phyloP scores from a whole-genome alignment of 2,113 vertebrate genomes.

The Peromyscus leucopus region DNA sequence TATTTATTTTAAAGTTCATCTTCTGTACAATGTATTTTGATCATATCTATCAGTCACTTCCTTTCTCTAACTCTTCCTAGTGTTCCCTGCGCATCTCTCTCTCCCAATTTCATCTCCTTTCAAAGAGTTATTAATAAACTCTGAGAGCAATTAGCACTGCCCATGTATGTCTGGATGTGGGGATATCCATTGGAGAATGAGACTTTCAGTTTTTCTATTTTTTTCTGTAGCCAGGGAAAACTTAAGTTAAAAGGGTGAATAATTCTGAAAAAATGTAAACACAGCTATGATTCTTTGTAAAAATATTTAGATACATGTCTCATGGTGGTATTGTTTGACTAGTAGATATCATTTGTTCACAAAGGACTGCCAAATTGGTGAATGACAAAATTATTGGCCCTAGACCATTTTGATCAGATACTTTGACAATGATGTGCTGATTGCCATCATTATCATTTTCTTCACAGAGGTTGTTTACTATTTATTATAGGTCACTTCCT shows the following conservation, averaged over 20 bases:
- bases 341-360: background rate
- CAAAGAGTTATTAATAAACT: background rate
- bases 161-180: too few species aligned
- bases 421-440: background rate
- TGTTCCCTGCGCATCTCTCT: background rate
- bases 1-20: background rate
- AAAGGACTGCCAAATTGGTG: background rate
- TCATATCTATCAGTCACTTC: background rate
- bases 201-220: background rate
- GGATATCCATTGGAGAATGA: background rate
- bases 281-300: background rate
- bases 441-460: background rate
- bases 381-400: background rate
- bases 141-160: background rate
- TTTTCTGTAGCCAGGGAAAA: background rate
- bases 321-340: background rate
- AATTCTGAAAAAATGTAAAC: background rate
- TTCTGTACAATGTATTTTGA: background rate
- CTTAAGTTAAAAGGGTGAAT: background rate
- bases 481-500: background rate
- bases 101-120: background rate
- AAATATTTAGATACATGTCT: slow-evolving; percentile 22
- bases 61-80: background rate
- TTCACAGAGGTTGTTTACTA: background rate
- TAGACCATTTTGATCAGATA: background rate